These are phyloP conservation scores for Tetropium fuscum DNA, from an alignment of 2,888 invertebrate species.

Conservation along the genomic window DNA sequence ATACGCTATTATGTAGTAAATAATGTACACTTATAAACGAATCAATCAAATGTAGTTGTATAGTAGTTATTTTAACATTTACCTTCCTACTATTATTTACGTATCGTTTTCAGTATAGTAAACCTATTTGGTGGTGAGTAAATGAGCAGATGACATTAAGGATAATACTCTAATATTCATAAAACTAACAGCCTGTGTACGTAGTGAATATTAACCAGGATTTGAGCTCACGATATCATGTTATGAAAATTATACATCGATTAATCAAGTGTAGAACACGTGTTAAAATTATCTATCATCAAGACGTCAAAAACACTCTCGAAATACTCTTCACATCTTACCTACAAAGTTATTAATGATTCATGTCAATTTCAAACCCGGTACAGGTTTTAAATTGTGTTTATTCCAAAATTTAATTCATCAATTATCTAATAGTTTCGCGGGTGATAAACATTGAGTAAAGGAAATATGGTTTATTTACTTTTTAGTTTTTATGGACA, in stretches of 20 bases:
- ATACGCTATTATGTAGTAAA: no score
- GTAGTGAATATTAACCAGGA: conserved; percentile 6
- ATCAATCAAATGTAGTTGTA: no score
- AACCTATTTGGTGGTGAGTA: no score
- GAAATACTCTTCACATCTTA: conserved; percentile 28
- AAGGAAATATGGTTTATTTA: neutral
- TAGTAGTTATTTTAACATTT: no score
- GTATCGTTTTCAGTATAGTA: no score
- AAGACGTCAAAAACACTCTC: conserved; percentile 23
- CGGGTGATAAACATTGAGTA: no score
- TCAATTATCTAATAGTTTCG: no score
- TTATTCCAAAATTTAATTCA: no score
- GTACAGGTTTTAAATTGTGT: conserved; percentile 21
- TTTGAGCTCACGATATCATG: conserved; percentile 16
- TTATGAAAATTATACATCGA: conserved; percentile 23
- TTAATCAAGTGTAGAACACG: conserved; percentile 29
- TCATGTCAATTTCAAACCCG: conserved; percentile 23
- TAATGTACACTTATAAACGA: no score
- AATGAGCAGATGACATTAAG: no score
- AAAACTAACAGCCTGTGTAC: neutral
- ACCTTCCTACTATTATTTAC: no score
- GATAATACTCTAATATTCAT: no score
- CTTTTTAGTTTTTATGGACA: neutral
- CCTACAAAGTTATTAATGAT: conserved; percentile 27
- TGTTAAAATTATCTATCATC: conserved; percentile 29